These are phyloP conservation scores for Neodiprion fabricii DNA, from an alignment of 1,140 invertebrate species.

Conservation along the genomic window DNA sequence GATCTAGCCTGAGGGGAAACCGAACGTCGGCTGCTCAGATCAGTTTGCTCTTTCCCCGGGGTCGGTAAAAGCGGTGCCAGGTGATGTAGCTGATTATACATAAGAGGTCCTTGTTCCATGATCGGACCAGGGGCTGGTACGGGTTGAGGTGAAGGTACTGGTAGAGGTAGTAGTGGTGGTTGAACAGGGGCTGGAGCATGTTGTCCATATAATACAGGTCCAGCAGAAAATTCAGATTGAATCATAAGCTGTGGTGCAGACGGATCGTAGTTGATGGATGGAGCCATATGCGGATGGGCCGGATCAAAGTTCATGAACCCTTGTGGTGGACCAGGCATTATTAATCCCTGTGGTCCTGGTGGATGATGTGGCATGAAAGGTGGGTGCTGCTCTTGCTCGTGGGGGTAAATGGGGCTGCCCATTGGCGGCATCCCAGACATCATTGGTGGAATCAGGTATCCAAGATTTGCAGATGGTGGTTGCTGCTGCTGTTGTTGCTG, in stretches of 20 bases:
- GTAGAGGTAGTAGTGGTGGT: conserved; percentile 26
- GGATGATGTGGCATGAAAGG: background rate
- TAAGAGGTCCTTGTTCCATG: conserved; percentile 14
- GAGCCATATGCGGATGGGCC: conserved; percentile 21
- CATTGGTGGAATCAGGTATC: conserved; percentile 12
- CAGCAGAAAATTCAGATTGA: conserved; percentile 41
- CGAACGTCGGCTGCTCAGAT: background rate
- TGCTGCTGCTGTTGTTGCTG: background rate
- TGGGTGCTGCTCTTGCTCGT: conserved; percentile 15
- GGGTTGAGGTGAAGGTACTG: conserved; percentile 47
- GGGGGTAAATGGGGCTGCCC: background rate
- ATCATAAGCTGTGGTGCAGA: conserved; percentile 29
- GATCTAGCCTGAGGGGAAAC: background rate
- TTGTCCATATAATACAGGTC: conserved; percentile 47
- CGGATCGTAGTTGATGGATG: conserved; percentile 44
- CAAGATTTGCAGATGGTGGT: background rate
- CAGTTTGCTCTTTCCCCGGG: background rate
- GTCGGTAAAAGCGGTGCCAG: background rate
- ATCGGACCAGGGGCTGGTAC: conserved; percentile 41
- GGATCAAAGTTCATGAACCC: conserved; percentile 47
- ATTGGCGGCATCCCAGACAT: conserved; percentile 13
- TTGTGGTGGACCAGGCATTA: conserved; percentile 26
- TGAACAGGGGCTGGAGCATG: conserved; percentile 30
- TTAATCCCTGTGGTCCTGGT: conserved; percentile 16
- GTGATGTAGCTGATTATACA: conserved; percentile 20